These are phyloP conservation scores for Merops nubicus DNA, from an alignment of 2,113 vertebrate genomes.

Conservation along the genomic window DNA sequence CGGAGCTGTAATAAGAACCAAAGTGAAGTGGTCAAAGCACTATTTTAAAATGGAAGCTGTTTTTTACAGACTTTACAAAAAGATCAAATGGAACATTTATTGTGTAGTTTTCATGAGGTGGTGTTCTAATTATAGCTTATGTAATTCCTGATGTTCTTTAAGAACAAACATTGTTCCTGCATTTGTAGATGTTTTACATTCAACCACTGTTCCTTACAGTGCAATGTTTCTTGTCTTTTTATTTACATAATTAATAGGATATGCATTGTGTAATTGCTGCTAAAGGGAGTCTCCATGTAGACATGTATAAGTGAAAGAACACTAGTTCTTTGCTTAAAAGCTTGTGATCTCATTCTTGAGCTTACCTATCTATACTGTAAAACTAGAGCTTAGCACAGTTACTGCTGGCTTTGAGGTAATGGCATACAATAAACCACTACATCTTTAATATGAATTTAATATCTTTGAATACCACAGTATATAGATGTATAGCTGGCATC, in stretches of 20 bases:
- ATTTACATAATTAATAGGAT: too few relatives aligned
- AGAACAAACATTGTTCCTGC: background rate
- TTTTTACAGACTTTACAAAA: background rate
- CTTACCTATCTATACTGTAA: background rate
- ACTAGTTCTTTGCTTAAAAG: background rate
- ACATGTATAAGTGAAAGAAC: background rate
- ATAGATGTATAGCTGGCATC: background rate
- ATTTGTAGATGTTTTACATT: background rate
- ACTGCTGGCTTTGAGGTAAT: background rate
- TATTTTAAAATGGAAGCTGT: background rate
- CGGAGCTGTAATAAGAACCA: background rate
- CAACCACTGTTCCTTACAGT: background rate
- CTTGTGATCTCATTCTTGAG: background rate
- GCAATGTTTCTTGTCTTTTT: background rate
- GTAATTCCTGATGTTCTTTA: background rate
- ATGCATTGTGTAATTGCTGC: background rate
- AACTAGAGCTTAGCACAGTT: background rate
- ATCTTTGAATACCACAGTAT: background rate
- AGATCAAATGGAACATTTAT: background rate
- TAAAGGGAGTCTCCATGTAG: background rate
- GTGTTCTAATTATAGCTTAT: background rate
- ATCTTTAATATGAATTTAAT: background rate
- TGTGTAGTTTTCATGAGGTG: background rate
- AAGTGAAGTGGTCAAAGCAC: background rate
- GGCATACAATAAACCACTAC: background rate